Evolutionary conservation across 2,113 vertebrate genomes (phyloP), one percentile per base, ranked within the genome.

Genomic region (Hemiprocne comata): DNA sequence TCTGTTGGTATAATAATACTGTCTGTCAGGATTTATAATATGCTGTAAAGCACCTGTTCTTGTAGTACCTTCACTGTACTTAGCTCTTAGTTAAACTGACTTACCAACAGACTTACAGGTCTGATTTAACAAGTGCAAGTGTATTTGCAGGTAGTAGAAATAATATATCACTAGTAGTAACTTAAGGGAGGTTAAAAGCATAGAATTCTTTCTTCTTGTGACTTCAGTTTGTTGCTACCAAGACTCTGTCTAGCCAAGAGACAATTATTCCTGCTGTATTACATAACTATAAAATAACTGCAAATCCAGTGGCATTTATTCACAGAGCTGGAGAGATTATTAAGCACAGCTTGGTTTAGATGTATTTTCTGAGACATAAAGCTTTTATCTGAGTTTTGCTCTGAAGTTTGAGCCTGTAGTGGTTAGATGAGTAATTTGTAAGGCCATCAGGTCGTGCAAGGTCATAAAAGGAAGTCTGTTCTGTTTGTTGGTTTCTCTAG

Each of bases 51-150:
- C 16, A 38, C 44, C 11, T 36, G 6, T 44, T 87, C 58, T 53
- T 53, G 42, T n/a, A 57, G 17, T 19, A n/a, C n/a, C 28, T 58
- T 73, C 31, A n/a, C 9, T 58, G 19, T 29, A 60, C 9, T 50
- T n/a, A 54, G 42, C 18, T 78, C 42, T 67, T 23, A 8, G 40
- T 53, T 46, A 44, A 71, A 69, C 14, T 70, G 54, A 76, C 36
- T 84, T 60, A 72, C 55, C 65, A 76, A 72, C 20, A 83, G 18
- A 98, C 99, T 98, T 98, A 99, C 99, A 42, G 12, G 14, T 42
- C 40, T 42, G 40, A 42, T 42, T 42, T 42, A 42, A 42, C 40
- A 95, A 53, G 7, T 10, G 1, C 46, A 55, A 83, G 18, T 81
- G 7, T 8, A 80, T 86, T 84, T 90, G 31, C 38, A 80, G 31